These are phyloP conservation scores for Otus scops DNA, from an alignment of 2,797 vertebrate genomes.

Conservation along the genomic window DNA sequence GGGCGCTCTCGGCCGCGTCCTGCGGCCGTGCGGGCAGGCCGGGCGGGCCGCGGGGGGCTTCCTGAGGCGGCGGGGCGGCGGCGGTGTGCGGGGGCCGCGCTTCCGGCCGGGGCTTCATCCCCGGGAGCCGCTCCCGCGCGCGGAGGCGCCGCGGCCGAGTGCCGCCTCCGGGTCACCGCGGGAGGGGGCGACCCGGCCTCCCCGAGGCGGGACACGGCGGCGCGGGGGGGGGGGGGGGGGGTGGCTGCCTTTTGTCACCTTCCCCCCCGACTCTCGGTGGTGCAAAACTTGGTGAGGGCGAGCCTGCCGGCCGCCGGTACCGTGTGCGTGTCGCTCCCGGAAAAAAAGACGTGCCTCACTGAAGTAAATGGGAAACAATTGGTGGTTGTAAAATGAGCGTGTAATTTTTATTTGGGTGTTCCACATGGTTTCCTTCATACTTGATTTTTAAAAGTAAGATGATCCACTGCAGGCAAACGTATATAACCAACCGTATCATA, in stretches of 20 bases:
- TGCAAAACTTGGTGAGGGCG: neutral
- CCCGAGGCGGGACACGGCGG: neutral
- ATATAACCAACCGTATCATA: no score
- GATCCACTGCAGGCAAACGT: neutral
- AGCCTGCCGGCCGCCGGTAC: neutral
- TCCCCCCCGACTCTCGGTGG: fast-evolving
- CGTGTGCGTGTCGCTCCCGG: no score
- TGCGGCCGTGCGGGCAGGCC: neutral
- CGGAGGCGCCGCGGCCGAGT: fast-evolving
- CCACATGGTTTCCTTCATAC: neutral
- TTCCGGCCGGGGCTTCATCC: neutral
- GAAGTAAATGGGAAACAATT: neutral
- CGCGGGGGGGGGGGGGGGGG: neutral
- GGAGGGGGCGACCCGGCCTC: neutral
- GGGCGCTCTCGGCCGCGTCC: neutral
- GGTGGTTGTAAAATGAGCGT: neutral
- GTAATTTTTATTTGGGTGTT: neutral
- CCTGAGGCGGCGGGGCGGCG: neutral
- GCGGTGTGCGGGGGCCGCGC: neutral
- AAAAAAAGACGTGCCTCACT: neutral
- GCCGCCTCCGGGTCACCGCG: neutral
- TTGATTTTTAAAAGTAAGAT: neutral
- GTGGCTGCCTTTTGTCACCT: neutral
- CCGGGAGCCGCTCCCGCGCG: neutral
- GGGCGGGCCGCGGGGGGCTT: no score